Evolutionary conservation across 2,113 vertebrate genomes (phyloP), one percentile per base, ranked within the genome.

Genomic region (Anguilla rostrata): DNA sequence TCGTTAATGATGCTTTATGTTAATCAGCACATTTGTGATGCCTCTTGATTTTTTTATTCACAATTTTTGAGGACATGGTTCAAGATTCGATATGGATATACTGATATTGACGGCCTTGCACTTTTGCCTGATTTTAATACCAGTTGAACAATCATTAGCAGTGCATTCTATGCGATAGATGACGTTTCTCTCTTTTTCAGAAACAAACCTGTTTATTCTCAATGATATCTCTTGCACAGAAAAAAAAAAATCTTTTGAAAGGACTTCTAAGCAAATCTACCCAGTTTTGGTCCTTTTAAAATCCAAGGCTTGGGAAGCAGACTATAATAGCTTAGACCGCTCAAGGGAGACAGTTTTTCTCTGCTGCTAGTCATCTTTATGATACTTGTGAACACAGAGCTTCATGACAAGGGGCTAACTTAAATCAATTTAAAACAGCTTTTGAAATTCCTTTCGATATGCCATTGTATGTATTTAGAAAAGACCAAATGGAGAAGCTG

Each of bases 381-480:
- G 92, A 91, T 94, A 92, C 92, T 95, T 94, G 94, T 92, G 94
- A 95, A 94, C 92, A 94, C 92, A 91, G 89, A 89, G 93, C 92
- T 93, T 94, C 92, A 92, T 95, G 92, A 95, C 93, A 94, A 94
- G 93, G 90, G 92, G 94, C 92, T 90, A 95, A 96, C 94, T 95
- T 93, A 94, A 95, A 95, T 95, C 93, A 95, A 94, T 95, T 95
- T 95, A 94, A 94, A 94, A 92, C 93, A 89, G 92, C 92, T 94
- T 95, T 96, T 94, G 92, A 94, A 95, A 94, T 93, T 90, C 93
- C 91, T 95, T 96, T 94, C 88, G 93, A 94, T 92, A 92, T 93
- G 93, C 92, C 88, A 95, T 95, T 95, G 95, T 95, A 89, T 88
- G 83, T 88, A 90, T 91, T 93, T 90, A 89, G 92, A 93, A 94